Conservation (phyloP, 2,797 vertebrate species). For the Moxostoma hubbsi region DNA sequence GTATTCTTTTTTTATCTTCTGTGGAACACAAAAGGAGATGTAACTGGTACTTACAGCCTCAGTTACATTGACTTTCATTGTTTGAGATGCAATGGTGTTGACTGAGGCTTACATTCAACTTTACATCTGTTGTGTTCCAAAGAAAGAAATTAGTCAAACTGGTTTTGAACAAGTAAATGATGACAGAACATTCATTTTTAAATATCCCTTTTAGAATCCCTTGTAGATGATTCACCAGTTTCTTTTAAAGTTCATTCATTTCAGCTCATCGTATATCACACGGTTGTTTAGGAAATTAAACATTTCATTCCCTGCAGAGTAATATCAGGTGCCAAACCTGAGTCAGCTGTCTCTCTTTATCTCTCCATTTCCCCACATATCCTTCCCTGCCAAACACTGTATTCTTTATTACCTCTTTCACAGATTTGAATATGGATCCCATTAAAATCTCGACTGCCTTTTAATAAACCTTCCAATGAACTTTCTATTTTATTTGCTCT, state of each 20-base stretch:
- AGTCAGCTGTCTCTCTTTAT: slow-evolving; percentile 14
- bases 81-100: no score
- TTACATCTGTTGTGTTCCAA: no score
- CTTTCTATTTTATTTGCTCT: slow-evolving; percentile 17
- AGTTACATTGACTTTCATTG: no score
- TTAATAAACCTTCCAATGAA: slow-evolving; percentile 42
- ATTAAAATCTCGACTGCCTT: slow-evolving; percentile 34
- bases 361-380: slow-evolving; percentile 4
- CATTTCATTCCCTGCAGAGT: slow-evolving; percentile 6
- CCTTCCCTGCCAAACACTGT: slow-evolving; percentile 5
- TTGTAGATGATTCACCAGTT: neutral
- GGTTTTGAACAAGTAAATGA: no score
- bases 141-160: no score
- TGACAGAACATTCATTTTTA: no score
- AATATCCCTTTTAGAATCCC: neutral
- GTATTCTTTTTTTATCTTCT: no score
- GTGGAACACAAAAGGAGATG: no score
- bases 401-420: slow-evolving; percentile 14
- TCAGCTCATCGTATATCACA: neutral
- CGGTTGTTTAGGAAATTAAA: neutral
- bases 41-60: no score
- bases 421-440: neutral
- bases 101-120: no score
- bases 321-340: neutral
- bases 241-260: slow-evolving; percentile 4